Conservation (phyloP, 2,888 invertebrate species). For the Nemoura dubitans region DNA sequence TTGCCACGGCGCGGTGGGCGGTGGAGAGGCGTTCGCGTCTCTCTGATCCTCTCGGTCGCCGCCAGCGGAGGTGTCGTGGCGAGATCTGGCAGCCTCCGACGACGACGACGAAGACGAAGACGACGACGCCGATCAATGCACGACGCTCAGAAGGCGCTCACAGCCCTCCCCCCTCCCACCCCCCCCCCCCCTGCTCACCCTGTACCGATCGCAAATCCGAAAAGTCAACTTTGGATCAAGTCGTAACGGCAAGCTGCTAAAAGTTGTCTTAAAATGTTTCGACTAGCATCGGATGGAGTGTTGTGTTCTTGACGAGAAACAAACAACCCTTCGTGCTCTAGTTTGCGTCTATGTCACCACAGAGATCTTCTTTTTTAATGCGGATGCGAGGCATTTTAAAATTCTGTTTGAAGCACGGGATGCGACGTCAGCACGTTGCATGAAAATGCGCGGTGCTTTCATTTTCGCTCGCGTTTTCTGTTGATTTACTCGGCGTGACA, state of each 20-base stretch:
- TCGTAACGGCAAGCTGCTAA: background rate
- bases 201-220: background rate
- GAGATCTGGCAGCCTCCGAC: background rate
- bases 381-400: background rate
- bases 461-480: background rate
- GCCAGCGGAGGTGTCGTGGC: background rate
- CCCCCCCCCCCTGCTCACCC: too few species aligned
- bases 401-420: background rate
- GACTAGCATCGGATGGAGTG: background rate
- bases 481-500: background rate
- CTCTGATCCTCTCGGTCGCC: background rate
- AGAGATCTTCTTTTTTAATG: background rate
- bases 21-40: background rate
- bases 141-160: too few species aligned
- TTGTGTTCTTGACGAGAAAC: background rate
- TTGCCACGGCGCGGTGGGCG: background rate
- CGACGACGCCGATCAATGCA: background rate
- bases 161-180: too few species aligned
- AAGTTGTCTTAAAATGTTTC: conserved; percentile 1
- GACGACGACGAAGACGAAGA: background rate
- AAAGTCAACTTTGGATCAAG: conserved; percentile 32
- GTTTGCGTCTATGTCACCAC: background rate
- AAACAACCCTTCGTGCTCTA: background rate
- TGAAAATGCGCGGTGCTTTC: background rate
- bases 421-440: background rate